phyloP scores from a whole-genome alignment of 23 tunicate species.

The Styela clava region DNA sequence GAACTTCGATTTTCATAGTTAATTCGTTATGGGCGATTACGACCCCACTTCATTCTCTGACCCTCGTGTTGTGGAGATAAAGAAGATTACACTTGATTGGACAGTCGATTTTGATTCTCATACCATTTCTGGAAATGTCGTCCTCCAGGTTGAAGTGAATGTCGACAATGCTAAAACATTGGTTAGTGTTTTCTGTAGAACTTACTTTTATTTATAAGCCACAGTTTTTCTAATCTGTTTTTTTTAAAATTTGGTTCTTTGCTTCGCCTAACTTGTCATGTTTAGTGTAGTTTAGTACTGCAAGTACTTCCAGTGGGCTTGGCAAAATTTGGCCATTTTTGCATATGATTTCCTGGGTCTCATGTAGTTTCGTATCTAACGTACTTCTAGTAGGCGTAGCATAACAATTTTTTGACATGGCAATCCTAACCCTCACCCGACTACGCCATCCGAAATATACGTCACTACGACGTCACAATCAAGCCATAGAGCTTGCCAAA shows the following conservation, averaged over 20 bases:
- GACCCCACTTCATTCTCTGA: slow-evolving; percentile 83
- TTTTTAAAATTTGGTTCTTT: too few relatives aligned
- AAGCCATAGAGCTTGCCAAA: too few relatives aligned
- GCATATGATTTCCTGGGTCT: background rate
- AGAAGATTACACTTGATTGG: slow-evolving; percentile 70
- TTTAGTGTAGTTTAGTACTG: too few relatives aligned
- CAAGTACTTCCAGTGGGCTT: too few relatives aligned
- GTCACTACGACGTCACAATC: too few relatives aligned
- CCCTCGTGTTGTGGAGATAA: slow-evolving; percentile 26
- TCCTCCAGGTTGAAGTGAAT: slow-evolving; percentile 28
- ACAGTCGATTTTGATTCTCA: slow-evolving; percentile 57
- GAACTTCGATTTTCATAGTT: too few relatives aligned
- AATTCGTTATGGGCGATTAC: background rate
- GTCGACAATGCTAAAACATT: slow-evolving; percentile 35
- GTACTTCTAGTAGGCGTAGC: too few relatives aligned
- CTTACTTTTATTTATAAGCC: background rate
- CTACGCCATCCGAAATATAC: too few relatives aligned
- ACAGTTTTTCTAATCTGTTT: slow-evolving; percentile 2
- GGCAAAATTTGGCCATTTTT: background rate
- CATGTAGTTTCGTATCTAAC: too few relatives aligned
- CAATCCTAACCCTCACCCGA: too few relatives aligned
- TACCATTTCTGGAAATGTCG: slow-evolving; percentile 49
- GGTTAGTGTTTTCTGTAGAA: slow-evolving; percentile 34
- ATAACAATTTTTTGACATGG: too few relatives aligned
- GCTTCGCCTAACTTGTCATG: too few relatives aligned